Conservation (phyloP, 2,113 vertebrate species). For the Australoheros scitulus region DNA sequence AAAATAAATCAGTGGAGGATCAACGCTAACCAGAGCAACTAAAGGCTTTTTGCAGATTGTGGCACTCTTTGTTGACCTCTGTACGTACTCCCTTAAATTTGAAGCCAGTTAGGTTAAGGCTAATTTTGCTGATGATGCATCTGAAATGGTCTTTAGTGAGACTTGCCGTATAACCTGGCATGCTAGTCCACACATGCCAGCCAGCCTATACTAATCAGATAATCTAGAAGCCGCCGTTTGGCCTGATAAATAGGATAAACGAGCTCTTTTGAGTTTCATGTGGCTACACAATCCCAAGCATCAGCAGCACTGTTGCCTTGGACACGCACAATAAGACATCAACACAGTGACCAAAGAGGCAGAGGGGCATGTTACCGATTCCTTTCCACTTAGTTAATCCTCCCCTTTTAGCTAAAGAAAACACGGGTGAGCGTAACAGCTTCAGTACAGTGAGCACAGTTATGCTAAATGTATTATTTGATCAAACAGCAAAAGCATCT, state of each 20-base stretch:
- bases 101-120: background rate
- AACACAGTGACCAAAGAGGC: constrained; percentile 48
- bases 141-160: background rate
- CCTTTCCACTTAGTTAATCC: constrained; percentile 45
- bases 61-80: background rate
- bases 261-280: constrained; percentile 18
- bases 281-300: constrained; percentile 24
- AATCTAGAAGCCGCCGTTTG: constrained; percentile 14
- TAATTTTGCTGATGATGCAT: background rate
- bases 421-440: background rate
- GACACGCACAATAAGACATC: constrained; percentile 60
- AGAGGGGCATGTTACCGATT: constrained; percentile 43
- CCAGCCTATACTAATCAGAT: constrained; percentile 49
- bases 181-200: background rate
- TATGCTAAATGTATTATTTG: background rate
- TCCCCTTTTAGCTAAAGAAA: constrained; percentile 32
- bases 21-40: background rate
- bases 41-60: background rate
- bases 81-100: background rate
- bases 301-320: constrained; percentile 62
- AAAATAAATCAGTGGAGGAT: background rate
- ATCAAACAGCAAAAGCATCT: background rate
- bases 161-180: constrained; percentile 1
- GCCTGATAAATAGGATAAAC: constrained; percentile 28
- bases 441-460: background rate